A percentile compares a stretch with the other conserved stretches of the same genome.
phyloP scores from a whole-genome alignment of 2,888 invertebrate species.

The Tenodera sinensis region DNA sequence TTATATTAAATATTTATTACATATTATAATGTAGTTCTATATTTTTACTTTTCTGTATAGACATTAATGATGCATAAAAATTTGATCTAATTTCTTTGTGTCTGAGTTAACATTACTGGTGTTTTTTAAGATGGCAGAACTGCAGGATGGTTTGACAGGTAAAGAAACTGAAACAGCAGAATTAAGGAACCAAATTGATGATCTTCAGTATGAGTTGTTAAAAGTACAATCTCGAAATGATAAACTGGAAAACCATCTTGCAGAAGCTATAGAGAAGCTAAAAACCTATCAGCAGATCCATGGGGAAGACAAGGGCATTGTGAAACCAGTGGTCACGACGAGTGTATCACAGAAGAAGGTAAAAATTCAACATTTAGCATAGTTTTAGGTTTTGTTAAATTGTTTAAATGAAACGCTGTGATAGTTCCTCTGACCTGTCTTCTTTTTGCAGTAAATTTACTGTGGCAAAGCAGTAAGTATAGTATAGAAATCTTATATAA shows the following conservation, averaged over 20 bases:
- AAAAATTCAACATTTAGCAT: slow-evolving; percentile 3
- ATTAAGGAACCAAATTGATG: slow-evolving; percentile 92
- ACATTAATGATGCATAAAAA: not conserved
- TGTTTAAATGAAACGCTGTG: no score
- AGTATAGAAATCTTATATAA: no score
- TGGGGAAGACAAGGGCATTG: slow-evolving; percentile 60
- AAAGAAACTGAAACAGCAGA: slow-evolving; percentile 94
- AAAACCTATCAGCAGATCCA: slow-evolving; percentile 80
- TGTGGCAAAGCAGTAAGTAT: no score
- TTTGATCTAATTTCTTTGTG: not conserved
- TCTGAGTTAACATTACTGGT: not conserved
- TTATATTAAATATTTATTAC: no score
- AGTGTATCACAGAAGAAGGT: slow-evolving; percentile 60
- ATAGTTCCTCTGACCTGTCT: no score
- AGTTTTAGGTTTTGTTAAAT: no score
- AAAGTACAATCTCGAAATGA: slow-evolving; percentile 86
- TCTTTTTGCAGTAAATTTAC: no score
- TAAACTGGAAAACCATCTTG: slow-evolving; percentile 87
- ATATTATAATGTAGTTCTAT: no score
- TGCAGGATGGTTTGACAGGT: slow-evolving; percentile 83
- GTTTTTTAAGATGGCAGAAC: slow-evolving; percentile 63
- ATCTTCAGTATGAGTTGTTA: slow-evolving; percentile 86
- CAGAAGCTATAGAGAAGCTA: slow-evolving; percentile 87
- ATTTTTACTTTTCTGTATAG: not conserved
- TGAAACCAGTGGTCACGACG: slow-evolving; percentile 49